These are phyloP conservation scores for Bovichtus diacanthus DNA, from an alignment of 2,797 vertebrate genomes.

Conservation along the genomic window DNA sequence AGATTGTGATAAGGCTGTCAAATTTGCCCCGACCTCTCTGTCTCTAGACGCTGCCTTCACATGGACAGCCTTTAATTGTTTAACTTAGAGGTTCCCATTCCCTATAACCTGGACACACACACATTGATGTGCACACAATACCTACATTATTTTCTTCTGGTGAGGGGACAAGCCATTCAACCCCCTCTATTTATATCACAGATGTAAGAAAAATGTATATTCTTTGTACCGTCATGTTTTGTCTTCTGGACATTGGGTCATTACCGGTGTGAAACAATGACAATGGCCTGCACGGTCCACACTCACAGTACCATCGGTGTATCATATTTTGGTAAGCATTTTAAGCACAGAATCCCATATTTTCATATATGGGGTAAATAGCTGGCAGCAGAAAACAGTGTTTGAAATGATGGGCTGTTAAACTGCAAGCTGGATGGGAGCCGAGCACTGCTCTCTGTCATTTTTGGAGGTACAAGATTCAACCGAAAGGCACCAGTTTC, in stretches of 20 bases:
- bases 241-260: background rate
- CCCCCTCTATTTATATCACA: background rate
- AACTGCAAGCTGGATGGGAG: constrained; percentile 33
- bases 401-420: constrained; percentile 51
- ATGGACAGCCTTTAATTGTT: constrained; percentile 53
- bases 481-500: background rate
- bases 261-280: background rate
- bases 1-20: constrained; percentile 41
- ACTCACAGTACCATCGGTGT: background rate
- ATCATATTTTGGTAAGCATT: constrained; percentile 42
- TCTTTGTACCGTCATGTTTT: background rate
- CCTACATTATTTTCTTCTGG: background rate
- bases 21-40: constrained; percentile 38
- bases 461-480: background rate
- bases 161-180: background rate
- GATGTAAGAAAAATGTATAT: background rate
- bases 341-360: constrained; percentile 43
- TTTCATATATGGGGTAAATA: constrained; percentile 51
- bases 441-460: background rate
- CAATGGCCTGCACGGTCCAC: background rate
- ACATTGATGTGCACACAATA: background rate
- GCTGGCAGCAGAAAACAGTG: constrained; percentile 32
- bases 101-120: constrained; percentile 8
- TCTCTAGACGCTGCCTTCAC: constrained; percentile 27
- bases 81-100: constrained; percentile 3